A percentile compares a stretch with the other conserved stretches of the same genome.
These are phyloP conservation scores for Microvelia longipes DNA, from an alignment of 1,140 invertebrate species.

Conservation along the genomic window DNA sequence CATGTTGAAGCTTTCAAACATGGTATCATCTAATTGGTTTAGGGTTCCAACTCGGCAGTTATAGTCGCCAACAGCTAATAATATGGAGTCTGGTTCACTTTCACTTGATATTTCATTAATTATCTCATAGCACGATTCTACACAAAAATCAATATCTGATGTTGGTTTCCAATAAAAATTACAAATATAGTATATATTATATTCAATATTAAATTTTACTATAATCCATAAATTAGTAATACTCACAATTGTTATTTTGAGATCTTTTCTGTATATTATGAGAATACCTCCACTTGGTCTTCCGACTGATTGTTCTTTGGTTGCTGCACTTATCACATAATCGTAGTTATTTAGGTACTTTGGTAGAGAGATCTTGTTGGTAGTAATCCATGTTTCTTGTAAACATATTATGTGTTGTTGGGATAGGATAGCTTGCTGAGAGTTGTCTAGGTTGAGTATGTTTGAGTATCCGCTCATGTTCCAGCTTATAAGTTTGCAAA, in stretches of 20 bases:
- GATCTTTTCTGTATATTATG: not conserved
- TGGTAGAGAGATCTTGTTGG: not conserved
- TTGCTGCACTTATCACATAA: not conserved
- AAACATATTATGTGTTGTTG: not conserved
- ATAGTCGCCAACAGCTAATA: constrained; percentile 4
- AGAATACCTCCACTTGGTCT: not conserved
- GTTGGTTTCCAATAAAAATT: not conserved
- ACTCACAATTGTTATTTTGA: not conserved
- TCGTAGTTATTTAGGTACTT: not conserved
- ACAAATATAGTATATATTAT: not conserved
- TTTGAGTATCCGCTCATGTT: not conserved
- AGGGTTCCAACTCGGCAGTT: constrained; percentile 5
- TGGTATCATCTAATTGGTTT: constrained; percentile 7
- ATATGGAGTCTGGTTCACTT: not conserved
- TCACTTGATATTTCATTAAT: not conserved
- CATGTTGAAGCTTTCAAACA: not conserved
- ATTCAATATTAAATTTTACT: not conserved
- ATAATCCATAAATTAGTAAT: not conserved
- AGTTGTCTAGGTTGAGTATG: not conserved
- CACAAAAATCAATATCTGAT: not conserved
- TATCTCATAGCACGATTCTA: not conserved
- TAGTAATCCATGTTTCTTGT: not conserved
- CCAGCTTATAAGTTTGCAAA: not conserved
- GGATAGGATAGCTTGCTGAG: not conserved
- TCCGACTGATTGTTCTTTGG: not conserved